A percentile compares a stretch with the other conserved stretches of the same genome.
Conservation (phyloP, 2,888 invertebrate species). For the Cheilosia pagana region DNA sequence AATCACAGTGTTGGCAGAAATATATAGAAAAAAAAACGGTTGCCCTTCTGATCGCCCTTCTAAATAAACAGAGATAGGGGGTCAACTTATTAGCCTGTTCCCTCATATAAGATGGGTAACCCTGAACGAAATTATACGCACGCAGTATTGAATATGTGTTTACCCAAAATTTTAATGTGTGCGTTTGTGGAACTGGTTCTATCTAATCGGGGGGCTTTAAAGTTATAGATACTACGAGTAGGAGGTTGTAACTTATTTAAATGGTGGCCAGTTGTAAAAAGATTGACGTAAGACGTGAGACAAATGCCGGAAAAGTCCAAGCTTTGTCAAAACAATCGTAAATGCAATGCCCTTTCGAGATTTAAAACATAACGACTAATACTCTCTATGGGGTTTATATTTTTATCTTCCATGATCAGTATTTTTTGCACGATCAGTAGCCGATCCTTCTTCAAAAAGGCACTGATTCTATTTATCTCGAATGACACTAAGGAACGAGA, state of each 20-base stretch:
- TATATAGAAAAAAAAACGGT: not conserved
- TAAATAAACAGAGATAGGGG: not conserved
- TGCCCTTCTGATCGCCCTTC: constrained; percentile 19
- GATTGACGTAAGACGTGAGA: not conserved
- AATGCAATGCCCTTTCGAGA: no score
- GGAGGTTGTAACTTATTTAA: not conserved
- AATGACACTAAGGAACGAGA: no score
- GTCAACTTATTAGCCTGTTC: constrained; percentile 6
- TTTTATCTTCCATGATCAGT: no score
- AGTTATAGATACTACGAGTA: constrained; percentile 12
- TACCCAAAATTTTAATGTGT: not conserved
- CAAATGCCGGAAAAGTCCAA: not conserved
- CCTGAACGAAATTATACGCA: not conserved
- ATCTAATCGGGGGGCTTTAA: not conserved
- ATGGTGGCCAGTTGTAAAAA: not conserved
- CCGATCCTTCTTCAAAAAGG: no score
- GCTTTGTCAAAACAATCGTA: no score
- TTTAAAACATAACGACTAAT: no score
- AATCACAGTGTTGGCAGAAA: constrained; percentile 9
- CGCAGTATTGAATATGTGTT: not conserved
- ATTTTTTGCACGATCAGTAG: no score
- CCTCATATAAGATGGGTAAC: not conserved
- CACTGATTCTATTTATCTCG: no score
- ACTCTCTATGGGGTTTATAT: no score
- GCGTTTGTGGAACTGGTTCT: constrained; percentile 1